Evolutionary conservation across 2,113 vertebrate species (phyloP), one percentile per base, ranked within the genome.

Genomic region (Burhinus oedicnemus): DNA sequence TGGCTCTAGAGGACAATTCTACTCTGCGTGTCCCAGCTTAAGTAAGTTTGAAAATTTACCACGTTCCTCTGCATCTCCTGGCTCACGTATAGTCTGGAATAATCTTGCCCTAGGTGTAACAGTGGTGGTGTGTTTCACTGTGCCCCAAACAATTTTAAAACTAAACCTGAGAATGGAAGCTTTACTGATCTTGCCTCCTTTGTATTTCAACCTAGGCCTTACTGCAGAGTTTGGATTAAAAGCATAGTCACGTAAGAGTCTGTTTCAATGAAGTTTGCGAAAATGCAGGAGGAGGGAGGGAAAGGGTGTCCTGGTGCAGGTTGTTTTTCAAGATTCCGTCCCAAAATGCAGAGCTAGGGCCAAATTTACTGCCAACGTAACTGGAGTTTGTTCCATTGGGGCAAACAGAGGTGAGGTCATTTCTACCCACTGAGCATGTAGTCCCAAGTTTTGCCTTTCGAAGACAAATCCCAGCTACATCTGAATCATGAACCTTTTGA

Each of bases 301-400:
- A 75, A n/a, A 19, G 6, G 61, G 52, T 4, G 8, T 66, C 27
- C 40, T 68, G 29, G 34, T 89, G 47, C 36, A 76, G 68, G 38
- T 49, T 95, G 32, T 90, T 97, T 93, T 88, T 95, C 64, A 87
- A 82, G 36, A 76, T 85, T 96, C 12, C 54, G 30, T 90, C 69
- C 72, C 76, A 64, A 87, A 89, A 82, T 7, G 49, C 34, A 87
- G 72, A 89, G 20, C 52, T 45, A 58, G 49, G 58, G 64, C 51
- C 85, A 94, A 80, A 83, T 90, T 77, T 77, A 82, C 54, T 83
- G 75, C 61, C 79, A 55, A 15, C 44, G 65, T 89, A 93, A 93
- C 85, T 66, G 38, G 55, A 47, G 32, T 65, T 94, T 65, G 27
- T 62, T 95, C 71, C 90, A 54, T 72, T 84, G 71, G 54, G 49